These are phyloP conservation scores for Drosophila meridiana DNA, from an alignment of 2,888 invertebrate genomes.

Conservation along the genomic window DNA sequence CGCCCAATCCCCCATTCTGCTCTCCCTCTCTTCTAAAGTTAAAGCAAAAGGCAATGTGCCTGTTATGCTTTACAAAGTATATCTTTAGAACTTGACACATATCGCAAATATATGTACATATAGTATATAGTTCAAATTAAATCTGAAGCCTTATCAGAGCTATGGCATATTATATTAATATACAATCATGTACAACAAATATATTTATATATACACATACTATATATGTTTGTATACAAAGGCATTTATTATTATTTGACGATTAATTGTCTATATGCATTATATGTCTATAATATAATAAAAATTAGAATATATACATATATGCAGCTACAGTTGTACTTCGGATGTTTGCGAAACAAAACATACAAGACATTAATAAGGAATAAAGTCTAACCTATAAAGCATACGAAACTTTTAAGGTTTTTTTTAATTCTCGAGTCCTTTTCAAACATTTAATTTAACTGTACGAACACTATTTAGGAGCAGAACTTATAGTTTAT, in stretches of 20 bases:
- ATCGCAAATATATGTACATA: neutral
- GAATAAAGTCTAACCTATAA: no score
- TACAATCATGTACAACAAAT: neutral
- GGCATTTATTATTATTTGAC: neutral
- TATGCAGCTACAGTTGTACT: neutral
- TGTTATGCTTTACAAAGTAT: neutral
- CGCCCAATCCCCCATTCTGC: neutral
- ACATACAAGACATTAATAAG: no score
- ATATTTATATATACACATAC: neutral
- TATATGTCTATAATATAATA: neutral
- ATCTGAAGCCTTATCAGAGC: slow-evolving; percentile 11
- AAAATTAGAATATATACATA: neutral
- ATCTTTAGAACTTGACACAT: neutral
- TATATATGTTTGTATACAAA: neutral
- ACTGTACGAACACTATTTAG: no score
- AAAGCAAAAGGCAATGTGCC: neutral
- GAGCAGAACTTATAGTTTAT: no score
- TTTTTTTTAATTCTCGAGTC: no score
- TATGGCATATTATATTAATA: neutral
- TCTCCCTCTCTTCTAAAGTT: no score
- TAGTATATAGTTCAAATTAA: neutral
- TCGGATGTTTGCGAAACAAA: no score
- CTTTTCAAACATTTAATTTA: no score
- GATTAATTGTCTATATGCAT: neutral
- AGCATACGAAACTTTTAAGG: no score